phyloP scores from a whole-genome alignment of 2,888 invertebrate species.

The Cheilosia urbana region DNA sequence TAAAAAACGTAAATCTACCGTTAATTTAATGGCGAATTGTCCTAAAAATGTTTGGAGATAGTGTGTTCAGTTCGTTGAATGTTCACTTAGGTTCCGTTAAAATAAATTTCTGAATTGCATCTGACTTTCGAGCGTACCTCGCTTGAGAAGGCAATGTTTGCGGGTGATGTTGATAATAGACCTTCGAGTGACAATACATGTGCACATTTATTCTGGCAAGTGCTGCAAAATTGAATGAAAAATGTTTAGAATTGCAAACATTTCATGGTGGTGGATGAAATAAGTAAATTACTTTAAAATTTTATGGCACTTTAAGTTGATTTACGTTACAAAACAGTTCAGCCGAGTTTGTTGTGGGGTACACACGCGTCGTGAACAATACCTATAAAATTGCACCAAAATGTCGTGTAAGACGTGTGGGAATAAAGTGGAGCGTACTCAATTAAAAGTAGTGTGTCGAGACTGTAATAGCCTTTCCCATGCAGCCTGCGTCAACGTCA shows the following conservation, averaged over 20 bases:
- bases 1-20: conserved; percentile 19
- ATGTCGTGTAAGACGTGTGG: too few species aligned
- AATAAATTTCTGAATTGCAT: conserved; percentile 44
- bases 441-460: too few species aligned
- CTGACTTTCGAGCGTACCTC: conserved; percentile 20
- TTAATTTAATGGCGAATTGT: conserved; percentile 24
- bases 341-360: too few species aligned
- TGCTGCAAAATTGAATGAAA: not conserved
- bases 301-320: too few species aligned
- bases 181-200: not conserved
- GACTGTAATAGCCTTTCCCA: too few species aligned
- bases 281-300: too few species aligned
- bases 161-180: not conserved
- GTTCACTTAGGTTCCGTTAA: conserved; percentile 17
- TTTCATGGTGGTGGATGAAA: too few species aligned
- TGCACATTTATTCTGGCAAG: not conserved
- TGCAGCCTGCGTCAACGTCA: too few species aligned
- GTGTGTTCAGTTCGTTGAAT: conserved; percentile 26
- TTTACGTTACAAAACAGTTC: too few species aligned
- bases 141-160: conserved; percentile 23
- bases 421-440: too few species aligned
- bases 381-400: too few species aligned
- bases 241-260: not conserved
- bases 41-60: conserved; percentile 32
- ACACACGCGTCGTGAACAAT: too few species aligned